Percentiles rank a stretch among this genome's conserved stretches.
phyloP scores from a whole-genome alignment of 2,113 vertebrate genomes.

The Lota lota region DNA sequence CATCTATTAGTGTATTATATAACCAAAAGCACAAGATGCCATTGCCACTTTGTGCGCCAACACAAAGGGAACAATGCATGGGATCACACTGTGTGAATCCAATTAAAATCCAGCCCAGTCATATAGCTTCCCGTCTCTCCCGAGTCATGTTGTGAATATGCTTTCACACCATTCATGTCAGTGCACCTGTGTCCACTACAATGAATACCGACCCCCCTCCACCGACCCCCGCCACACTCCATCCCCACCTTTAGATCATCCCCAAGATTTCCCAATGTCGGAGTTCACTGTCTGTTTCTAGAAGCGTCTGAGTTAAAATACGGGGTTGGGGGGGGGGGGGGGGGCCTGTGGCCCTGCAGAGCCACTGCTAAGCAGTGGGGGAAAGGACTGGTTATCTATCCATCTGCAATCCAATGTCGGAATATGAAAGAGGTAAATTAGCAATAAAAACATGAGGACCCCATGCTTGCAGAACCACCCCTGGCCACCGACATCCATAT shows the following conservation, averaged over 20 bases:
- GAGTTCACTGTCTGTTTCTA: slow-evolving; percentile 46
- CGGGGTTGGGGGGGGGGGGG: slow-evolving; percentile 27
- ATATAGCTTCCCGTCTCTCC: slow-evolving; percentile 52
- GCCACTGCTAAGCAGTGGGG: slow-evolving; percentile 11
- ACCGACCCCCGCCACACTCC: slow-evolving; percentile 12
- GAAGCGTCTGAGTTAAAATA: slow-evolving; percentile 42
- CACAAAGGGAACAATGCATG: slow-evolving; percentile 64
- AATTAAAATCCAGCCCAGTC: slow-evolving; percentile 67
- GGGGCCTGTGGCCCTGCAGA: slow-evolving; percentile 11
- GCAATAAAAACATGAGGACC: slow-evolving; percentile 57
- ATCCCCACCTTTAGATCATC: slow-evolving; percentile 20
- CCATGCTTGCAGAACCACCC: slow-evolving; percentile 48
- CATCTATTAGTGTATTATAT: slow-evolving; percentile 67
- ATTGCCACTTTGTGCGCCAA: slow-evolving; percentile 52
- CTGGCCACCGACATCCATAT: slow-evolving; percentile 31
- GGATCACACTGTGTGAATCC: slow-evolving; percentile 56
- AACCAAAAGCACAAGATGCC: slow-evolving; percentile 53
- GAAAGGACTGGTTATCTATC: slow-evolving; percentile 63
- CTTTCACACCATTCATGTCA: slow-evolving; percentile 54
- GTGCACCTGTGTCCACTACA: slow-evolving; percentile 58
- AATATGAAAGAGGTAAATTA: slow-evolving; percentile 64
- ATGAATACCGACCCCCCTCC: slow-evolving; percentile 27
- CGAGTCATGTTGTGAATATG: slow-evolving; percentile 57
- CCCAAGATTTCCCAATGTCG: slow-evolving; percentile 44
- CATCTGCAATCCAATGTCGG: slow-evolving; percentile 58